Percentiles rank a stretch among this genome's conserved stretches.
Conservation (phyloP, 1,140 invertebrate species). For the Dolichoris vasculosae region DNA sequence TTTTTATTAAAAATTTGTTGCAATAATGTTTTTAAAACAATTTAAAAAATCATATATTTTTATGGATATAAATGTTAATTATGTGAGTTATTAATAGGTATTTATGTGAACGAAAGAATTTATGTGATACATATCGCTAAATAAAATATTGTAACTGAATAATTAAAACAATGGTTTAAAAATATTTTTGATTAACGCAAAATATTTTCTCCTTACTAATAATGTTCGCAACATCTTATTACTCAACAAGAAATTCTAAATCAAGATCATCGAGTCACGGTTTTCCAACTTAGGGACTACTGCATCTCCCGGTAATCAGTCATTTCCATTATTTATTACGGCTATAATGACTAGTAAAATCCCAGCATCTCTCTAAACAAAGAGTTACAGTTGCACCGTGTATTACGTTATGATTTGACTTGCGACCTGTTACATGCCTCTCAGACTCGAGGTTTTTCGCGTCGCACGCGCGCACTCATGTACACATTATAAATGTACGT, state of each 20-base stretch:
- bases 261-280: constrained; percentile 40
- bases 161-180: not conserved
- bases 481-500: constrained; percentile 18
- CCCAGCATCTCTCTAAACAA: constrained; percentile 45
- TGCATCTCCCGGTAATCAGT: constrained; percentile 29
- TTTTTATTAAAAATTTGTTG: too few species aligned
- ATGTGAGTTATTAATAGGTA: not conserved
- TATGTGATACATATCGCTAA: not conserved
- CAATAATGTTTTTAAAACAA: too few species aligned
- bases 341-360: constrained; percentile 41
- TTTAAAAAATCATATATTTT: too few species aligned
- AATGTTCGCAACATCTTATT: constrained; percentile 1
- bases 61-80: not conserved
- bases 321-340: constrained; percentile 50
- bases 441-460: constrained; percentile 7
- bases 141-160: not conserved
- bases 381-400: not conserved
- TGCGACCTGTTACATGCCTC: constrained; percentile 36
- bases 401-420: constrained; percentile 46
- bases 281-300: constrained; percentile 18
- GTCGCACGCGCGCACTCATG: not conserved
- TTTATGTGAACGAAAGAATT: not conserved
- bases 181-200: not conserved
- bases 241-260: constrained; percentile 31
- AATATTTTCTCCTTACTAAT: not conserved